These are phyloP conservation scores for Pogonomyrmex barbatus DNA, from an alignment of 1,140 invertebrate species.

Conservation along the genomic window DNA sequence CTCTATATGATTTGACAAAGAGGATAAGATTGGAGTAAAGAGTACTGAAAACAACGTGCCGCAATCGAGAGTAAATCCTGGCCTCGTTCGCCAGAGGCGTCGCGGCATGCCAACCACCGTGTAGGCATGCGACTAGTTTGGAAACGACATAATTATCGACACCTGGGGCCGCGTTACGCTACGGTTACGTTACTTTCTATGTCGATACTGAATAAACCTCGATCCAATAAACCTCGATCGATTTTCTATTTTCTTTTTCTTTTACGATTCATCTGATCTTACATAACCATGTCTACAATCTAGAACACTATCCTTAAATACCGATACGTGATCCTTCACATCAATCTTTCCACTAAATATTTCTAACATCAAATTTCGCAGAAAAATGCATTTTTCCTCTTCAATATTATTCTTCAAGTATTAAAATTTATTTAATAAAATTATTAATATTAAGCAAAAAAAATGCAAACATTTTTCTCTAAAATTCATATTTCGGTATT, in stretches of 20 bases:
- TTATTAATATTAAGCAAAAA: neutral
- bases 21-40: neutral
- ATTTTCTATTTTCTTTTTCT: slow-evolving; percentile 7
- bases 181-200: slow-evolving; percentile 55
- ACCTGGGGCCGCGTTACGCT: slow-evolving; percentile 36
- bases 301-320: neutral
- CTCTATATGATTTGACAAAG: slow-evolving; percentile 63
- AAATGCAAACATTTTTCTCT: neutral
- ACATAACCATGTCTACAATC: neutral
- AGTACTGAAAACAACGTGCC: slow-evolving; percentile 40
- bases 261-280: neutral
- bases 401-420: neutral
- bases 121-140: slow-evolving; percentile 71
- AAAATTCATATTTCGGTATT: neutral
- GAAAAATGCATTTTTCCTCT: neutral
- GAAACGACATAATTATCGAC: slow-evolving; percentile 72
- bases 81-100: slow-evolving; percentile 51
- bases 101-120: slow-evolving; percentile 52
- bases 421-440: neutral
- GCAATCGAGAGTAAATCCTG: slow-evolving; percentile 58
- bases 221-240: slow-evolving; percentile 28
- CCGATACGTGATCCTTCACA: neutral
- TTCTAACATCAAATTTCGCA: neutral
- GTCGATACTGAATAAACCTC: slow-evolving; percentile 14
- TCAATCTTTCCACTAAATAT: neutral